Percentiles rank a stretch among this genome's conserved stretches.
phyloP scores from a whole-genome alignment of 2,797 vertebrate genomes.

The Trachops cirrhosus region DNA sequence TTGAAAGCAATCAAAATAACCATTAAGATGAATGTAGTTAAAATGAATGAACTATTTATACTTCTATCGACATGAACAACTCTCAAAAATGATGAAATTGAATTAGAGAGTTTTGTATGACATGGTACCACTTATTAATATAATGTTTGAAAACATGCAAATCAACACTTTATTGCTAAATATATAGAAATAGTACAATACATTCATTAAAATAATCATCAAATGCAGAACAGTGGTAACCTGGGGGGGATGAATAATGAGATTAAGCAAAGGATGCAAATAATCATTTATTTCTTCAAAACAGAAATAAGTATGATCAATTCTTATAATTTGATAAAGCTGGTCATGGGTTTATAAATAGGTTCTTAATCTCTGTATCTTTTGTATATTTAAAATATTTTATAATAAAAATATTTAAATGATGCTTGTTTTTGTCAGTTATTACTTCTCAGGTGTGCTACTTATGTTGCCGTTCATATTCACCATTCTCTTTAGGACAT shows the following conservation, averaged over 20 bases:
- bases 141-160: slow-evolving; percentile 21
- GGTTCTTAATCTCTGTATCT: slow-evolving; percentile 21
- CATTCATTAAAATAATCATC: background rate
- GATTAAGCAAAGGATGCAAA: background rate
- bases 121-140: background rate
- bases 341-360: slow-evolving; percentile 3
- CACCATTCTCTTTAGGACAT: slow-evolving; percentile 12
- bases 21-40: background rate
- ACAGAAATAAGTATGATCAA: background rate
- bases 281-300: slow-evolving; percentile 10
- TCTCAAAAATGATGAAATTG: background rate
- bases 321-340: slow-evolving; percentile 13
- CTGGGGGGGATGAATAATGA: background rate
- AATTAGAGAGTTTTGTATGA: slow-evolving; percentile 19
- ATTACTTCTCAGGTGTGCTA: background rate
- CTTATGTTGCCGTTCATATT: background rate
- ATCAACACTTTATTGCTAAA: background rate
- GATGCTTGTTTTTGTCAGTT: slow-evolving; percentile 23
- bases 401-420: slow-evolving; percentile 49
- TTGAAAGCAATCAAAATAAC: background rate
- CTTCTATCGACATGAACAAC: background rate
- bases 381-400: slow-evolving; percentile 50
- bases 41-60: slow-evolving; percentile 1
- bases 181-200: background rate
- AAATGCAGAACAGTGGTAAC: background rate